A percentile compares a stretch with the other conserved stretches of the same genome.
phyloP scores from a whole-genome alignment of 2,113 vertebrate species.

The Eleginops maclovinus region DNA sequence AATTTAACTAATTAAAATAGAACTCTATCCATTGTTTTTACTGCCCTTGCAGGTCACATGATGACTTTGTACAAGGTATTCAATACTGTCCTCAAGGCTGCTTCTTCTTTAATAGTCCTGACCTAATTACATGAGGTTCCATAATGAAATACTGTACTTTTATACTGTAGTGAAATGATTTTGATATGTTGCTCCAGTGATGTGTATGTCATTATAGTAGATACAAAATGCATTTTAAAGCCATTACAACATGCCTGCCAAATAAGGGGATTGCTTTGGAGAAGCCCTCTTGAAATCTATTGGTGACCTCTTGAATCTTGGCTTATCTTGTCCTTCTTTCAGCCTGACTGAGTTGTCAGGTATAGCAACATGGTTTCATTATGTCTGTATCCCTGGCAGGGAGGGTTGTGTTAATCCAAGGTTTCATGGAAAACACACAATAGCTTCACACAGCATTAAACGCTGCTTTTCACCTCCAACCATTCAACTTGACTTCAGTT shows the following conservation, averaged over 20 bases:
- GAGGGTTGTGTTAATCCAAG: conserved; percentile 15
- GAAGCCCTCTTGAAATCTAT: conserved; percentile 66
- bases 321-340: conserved; percentile 60
- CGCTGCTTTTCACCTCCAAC: conserved; percentile 12
- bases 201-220: conserved; percentile 10
- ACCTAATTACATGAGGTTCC: neutral
- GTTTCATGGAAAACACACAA: conserved; percentile 15
- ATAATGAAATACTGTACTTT: conserved; percentile 3
- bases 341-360: conserved; percentile 65
- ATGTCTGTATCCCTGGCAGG: conserved; percentile 37
- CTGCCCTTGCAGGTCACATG: conserved; percentile 19
- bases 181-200: neutral
- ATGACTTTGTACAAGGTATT: conserved; percentile 6
- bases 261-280: conserved; percentile 25
- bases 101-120: neutral
- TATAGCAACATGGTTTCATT: conserved; percentile 49
- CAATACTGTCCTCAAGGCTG: neutral
- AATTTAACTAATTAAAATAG: conserved; percentile 30
- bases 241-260: conserved; percentile 29
- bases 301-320: conserved; percentile 71
- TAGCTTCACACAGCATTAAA: conserved; percentile 5
- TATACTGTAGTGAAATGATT: neutral
- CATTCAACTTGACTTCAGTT: conserved; percentile 6
- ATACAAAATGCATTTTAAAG: conserved; percentile 23
- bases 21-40: conserved; percentile 15